phyloP scores from a whole-genome alignment of 2,113 vertebrate genomes.

The Aphyosemion australe region DNA sequence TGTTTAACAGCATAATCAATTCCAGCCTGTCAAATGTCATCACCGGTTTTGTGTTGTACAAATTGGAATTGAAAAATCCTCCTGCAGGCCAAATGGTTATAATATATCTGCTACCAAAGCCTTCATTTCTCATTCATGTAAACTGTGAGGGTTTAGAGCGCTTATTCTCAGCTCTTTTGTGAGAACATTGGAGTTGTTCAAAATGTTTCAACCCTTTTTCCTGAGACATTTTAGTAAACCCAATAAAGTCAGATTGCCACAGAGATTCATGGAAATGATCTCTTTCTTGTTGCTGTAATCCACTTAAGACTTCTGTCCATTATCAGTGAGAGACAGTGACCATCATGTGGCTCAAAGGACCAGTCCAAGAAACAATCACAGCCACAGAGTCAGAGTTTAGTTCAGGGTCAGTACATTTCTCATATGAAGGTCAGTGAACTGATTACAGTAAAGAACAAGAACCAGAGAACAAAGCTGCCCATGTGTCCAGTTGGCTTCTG shows the following conservation, averaged over 20 bases:
- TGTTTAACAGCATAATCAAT: background rate
- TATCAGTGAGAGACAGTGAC: slow-evolving; percentile 20
- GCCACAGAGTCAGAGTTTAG: slow-evolving; percentile 15
- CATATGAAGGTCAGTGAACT: slow-evolving; percentile 19
- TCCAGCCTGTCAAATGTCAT: too few species aligned
- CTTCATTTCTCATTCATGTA: background rate
- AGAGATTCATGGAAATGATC: background rate
- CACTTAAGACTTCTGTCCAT: slow-evolving; percentile 17
- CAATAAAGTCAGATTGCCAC: too few species aligned
- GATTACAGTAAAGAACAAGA: slow-evolving; percentile 17
- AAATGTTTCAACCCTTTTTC: background rate
- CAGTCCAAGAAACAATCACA: slow-evolving; percentile 38
- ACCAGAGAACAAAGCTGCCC: background rate
- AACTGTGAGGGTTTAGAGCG: background rate
- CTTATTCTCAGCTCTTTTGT: background rate
- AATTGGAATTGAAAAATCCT: too few species aligned
- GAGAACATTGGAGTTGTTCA: background rate
- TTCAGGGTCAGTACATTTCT: slow-evolving; percentile 26
- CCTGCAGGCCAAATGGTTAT: too few species aligned
- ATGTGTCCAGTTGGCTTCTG: slow-evolving; percentile 23
- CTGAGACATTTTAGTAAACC: too few species aligned
- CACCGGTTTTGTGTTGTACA: too few species aligned
- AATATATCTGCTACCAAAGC: background rate
- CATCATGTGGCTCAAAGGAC: slow-evolving; percentile 46
- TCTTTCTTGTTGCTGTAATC: slow-evolving; percentile 22